phyloP scores from a whole-genome alignment of 1,140 invertebrate species.

The Caenorhabditis tropicalis region DNA sequence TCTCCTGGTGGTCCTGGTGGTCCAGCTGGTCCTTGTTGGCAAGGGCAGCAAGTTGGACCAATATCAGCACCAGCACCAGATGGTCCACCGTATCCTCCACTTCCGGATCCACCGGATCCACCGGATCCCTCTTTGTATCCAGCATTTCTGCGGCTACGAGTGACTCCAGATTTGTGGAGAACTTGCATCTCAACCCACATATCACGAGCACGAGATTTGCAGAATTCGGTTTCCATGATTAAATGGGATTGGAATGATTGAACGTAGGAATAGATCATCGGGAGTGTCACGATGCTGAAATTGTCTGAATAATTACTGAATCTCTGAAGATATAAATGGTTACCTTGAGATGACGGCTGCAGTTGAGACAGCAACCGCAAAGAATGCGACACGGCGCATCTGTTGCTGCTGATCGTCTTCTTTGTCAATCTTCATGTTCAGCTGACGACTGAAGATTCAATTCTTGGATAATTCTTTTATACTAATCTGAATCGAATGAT shows the following conservation, averaged over 20 bases:
- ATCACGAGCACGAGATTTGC: slow-evolving; percentile 70
- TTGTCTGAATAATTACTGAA: slow-evolving; percentile 66
- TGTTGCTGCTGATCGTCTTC: slow-evolving; percentile 61
- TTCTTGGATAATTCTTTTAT: neutral
- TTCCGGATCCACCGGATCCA: slow-evolving; percentile 50
- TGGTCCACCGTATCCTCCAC: slow-evolving; percentile 55
- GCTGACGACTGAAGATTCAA: slow-evolving; percentile 28
- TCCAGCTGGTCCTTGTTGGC: slow-evolving; percentile 63
- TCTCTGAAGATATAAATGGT: slow-evolving; percentile 54
- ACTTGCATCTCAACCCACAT: slow-evolving; percentile 71
- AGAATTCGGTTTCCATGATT: slow-evolving; percentile 70
- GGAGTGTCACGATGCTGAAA: slow-evolving; percentile 65
- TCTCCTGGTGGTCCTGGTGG: slow-evolving; percentile 64
- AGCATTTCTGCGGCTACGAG: slow-evolving; percentile 43
- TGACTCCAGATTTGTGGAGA: slow-evolving; percentile 50
- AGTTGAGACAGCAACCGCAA: slow-evolving; percentile 61
- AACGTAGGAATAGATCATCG: slow-evolving; percentile 72
- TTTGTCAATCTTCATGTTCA: slow-evolving; percentile 50
- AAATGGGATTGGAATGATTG: slow-evolving; percentile 70
- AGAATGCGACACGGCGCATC: slow-evolving; percentile 68
- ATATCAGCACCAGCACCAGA: slow-evolving; percentile 47
- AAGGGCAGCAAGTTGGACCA: slow-evolving; percentile 40
- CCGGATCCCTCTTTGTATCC: slow-evolving; percentile 55
- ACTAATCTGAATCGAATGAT: neutral
- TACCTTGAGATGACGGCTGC: slow-evolving; percentile 56